Evolutionary conservation across 2,797 vertebrate genomes (phyloP).

Genomic region (Neosalanx taihuensis): DNA sequence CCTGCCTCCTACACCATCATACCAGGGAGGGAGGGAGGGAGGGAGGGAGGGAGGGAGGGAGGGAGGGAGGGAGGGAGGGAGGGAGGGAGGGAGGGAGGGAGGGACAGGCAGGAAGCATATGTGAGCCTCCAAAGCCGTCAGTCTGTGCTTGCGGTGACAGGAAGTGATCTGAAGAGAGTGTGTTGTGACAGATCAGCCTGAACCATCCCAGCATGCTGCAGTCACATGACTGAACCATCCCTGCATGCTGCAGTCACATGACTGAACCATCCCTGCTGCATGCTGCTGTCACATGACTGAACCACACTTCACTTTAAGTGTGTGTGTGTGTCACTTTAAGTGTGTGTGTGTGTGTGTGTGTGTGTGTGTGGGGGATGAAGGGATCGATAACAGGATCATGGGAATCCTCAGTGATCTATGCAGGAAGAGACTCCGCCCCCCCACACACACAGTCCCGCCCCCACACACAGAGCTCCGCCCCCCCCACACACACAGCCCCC

Average conservation of each 20-base stretch:
- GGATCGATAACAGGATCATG: not conserved
- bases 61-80: too few species aligned
- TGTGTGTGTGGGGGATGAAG: not conserved
- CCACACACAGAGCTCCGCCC: too few species aligned
- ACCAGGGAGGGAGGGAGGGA: constrained; percentile 36
- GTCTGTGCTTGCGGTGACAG: constrained; percentile 36
- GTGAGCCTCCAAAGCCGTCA: constrained; percentile 43
- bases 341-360: not conserved
- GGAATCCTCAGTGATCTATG: constrained; percentile 3
- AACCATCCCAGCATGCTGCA: not conserved
- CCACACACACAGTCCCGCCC: not conserved
- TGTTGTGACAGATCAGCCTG: constrained; percentile 58
- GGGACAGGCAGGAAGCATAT: constrained; percentile 58
- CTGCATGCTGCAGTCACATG: not conserved
- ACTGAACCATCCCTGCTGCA: not conserved
- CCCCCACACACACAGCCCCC: too few species aligned
- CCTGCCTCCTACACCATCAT: constrained; percentile 18
- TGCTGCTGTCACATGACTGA: not conserved
- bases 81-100: constrained; percentile 37
- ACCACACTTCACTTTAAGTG: too few species aligned
- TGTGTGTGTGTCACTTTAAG: not conserved
- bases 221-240: not conserved
- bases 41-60: too few species aligned
- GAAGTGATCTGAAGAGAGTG: constrained; percentile 47
- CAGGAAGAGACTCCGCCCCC: not conserved